phyloP scores from a whole-genome alignment of 2,888 invertebrate species.

The Plebejus melissa region DNA sequence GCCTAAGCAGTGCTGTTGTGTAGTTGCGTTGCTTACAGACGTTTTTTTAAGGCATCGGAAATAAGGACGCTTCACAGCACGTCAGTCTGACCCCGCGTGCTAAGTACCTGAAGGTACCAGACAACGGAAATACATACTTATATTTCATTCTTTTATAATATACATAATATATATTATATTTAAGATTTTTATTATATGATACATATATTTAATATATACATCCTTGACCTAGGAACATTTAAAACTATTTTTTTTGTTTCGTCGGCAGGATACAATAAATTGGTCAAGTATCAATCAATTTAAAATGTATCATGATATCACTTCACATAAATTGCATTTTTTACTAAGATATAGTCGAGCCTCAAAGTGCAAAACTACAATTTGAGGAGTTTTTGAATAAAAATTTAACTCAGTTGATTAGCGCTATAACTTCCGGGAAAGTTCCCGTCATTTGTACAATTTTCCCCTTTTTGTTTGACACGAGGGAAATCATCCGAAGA shows the following conservation, averaged over 20 bases:
- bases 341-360: not conserved
- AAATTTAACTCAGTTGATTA: slow-evolving; percentile 2
- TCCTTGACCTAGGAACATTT: not conserved
- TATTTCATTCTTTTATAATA: not conserved
- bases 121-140: no score
- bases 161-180: not conserved
- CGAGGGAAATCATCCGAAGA: slow-evolving; percentile 11
- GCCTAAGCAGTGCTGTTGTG: no score
- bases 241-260: not conserved
- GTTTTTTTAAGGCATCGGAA: no score
- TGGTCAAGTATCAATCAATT: no score
- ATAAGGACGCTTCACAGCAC: no score
- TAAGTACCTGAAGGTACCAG: no score
- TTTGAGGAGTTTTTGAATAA: not conserved
- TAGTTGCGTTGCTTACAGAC: no score
- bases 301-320: no score
- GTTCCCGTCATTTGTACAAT: slow-evolving; percentile 15
- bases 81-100: no score
- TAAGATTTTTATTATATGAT: not conserved
- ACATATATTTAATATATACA: not conserved
- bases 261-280: no score
- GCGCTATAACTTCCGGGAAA: not conserved
- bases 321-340: no score
- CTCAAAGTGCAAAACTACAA: not conserved
- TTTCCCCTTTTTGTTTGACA: slow-evolving; percentile 9